Conservation (phyloP, 2,113 vertebrate species). For the Cottus gobio region DNA sequence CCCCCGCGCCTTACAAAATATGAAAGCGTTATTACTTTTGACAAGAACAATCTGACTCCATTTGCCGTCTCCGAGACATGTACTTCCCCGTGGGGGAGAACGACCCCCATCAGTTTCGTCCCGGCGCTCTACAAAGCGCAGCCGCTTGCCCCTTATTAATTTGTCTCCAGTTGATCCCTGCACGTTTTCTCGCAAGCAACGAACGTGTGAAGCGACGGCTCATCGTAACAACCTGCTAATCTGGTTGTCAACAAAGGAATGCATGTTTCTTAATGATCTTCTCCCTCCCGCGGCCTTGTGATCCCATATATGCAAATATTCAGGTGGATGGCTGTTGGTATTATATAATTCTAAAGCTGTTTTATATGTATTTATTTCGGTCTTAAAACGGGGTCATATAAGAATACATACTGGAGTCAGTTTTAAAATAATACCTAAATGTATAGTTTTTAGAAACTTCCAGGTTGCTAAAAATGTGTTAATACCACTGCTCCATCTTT, state of each 20-base stretch:
- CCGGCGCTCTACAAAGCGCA: neutral
- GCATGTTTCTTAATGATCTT: constrained; percentile 63
- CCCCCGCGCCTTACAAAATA: neutral
- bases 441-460: no score
- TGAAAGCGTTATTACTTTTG: no score
- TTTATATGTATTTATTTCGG: neutral
- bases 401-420: neutral
- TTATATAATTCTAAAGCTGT: neutral
- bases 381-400: neutral
- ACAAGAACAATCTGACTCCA: neutral
- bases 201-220: constrained; percentile 56
- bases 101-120: constrained; percentile 30
- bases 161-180: constrained; percentile 55
- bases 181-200: constrained; percentile 45
- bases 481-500: neutral
- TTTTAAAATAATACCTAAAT: neutral
- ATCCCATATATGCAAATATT: constrained; percentile 66
- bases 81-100: neutral
- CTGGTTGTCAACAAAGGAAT: constrained; percentile 73
- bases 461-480: neutral
- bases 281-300: neutral
- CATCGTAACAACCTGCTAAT: constrained; percentile 78
- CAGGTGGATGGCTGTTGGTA: constrained; percentile 17
- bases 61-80: no score
- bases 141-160: constrained; percentile 42